Evolutionary conservation across 2,888 invertebrate genomes (phyloP), one percentile per base, ranked within the genome.

Genomic region (Plebejus argus): DNA sequence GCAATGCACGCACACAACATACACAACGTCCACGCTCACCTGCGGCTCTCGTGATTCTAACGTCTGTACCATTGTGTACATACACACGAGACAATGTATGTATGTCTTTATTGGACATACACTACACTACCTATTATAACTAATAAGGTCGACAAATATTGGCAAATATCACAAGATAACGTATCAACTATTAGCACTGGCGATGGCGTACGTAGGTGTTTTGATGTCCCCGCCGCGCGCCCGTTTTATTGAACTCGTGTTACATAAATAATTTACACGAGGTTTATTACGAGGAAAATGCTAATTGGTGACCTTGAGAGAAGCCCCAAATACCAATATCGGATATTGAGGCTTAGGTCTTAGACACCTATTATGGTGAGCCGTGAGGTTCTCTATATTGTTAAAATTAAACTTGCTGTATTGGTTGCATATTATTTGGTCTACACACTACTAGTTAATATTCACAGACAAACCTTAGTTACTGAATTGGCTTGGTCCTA

Each of bases 121-220:
- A n/a, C n/a, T n/a, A n/a, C n/a, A n/a, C n/a, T n/a, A n/a, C 20
- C 20, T 58, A 58, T 58, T 58, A 58, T 58, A 58, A 58, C 3
- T 58, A 8, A 20, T 58, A 20, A 58, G 8, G 20, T 58, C 58
- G 58, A n/a, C 58, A 58, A 20, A 20, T 58, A 58, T 58, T 58
- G 58, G 58, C 58, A n/a, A 58, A 58, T 58, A 58, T 58, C 20
- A 58, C 58, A 58, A 58, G 58, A 58, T 58, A 58, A 58, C 58
- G 8, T 58, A 58, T 58, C 58, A 20, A 58, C 58, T 58, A 20
- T 20, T 58, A 20, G 20, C 58, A 58, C 18, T 58, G 58, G 6
- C 58, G 58, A 18, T 20, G 58, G 6, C 58, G 58, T 20, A n/a
- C n/a, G n/a, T 58, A 20, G 20, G 7, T 58, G 58, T 58, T 58